These are phyloP conservation scores for Piscicola geometra DNA, from an alignment of 2,888 invertebrate species.

Conservation along the genomic window DNA sequence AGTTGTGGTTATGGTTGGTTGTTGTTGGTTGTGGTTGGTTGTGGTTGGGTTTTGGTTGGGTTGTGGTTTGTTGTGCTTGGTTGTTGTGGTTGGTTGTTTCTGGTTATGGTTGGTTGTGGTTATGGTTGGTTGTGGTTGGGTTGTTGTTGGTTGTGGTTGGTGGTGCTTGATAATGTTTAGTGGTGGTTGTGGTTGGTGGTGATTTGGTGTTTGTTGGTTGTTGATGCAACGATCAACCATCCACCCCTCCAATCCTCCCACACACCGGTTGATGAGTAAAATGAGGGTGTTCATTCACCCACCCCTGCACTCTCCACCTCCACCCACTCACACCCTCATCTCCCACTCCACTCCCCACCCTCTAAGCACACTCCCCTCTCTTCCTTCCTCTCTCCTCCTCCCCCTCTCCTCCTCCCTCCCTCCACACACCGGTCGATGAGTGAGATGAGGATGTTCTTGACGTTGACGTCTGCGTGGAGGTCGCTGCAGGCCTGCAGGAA, in stretches of 20 bases:
- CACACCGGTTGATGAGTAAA: slow-evolving; percentile 75
- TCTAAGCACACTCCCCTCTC: too few species aligned
- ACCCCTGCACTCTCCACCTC: too few species aligned
- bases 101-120: background rate
- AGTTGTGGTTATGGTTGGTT: background rate
- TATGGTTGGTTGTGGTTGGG: background rate
- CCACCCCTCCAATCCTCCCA: background rate
- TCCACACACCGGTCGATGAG: slow-evolving; percentile 69
- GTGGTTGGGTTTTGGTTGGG: too few species aligned
- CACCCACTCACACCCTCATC: background rate
- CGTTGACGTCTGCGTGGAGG: slow-evolving; percentile 88
- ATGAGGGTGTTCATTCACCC: slow-evolving; percentile 96
- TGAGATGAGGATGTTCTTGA: slow-evolving; percentile 94
- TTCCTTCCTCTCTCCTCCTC: slow-evolving; percentile 37
- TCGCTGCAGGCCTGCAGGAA: slow-evolving; percentile 96
- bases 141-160: background rate
- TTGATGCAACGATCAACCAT: background rate
- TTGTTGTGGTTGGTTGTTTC: background rate
- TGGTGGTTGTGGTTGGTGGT: background rate
- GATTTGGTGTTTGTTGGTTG: too few species aligned
- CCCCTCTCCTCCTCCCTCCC: slow-evolving; percentile 47
- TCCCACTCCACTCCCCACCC: slow-evolving; percentile 35
- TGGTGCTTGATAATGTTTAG: background rate
- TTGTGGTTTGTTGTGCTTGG: background rate
- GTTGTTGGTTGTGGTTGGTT: too few species aligned